Evolutionary conservation across 2,797 vertebrate genomes (phyloP).

Genomic region (Ptychobarbus kaznakovi): DNA sequence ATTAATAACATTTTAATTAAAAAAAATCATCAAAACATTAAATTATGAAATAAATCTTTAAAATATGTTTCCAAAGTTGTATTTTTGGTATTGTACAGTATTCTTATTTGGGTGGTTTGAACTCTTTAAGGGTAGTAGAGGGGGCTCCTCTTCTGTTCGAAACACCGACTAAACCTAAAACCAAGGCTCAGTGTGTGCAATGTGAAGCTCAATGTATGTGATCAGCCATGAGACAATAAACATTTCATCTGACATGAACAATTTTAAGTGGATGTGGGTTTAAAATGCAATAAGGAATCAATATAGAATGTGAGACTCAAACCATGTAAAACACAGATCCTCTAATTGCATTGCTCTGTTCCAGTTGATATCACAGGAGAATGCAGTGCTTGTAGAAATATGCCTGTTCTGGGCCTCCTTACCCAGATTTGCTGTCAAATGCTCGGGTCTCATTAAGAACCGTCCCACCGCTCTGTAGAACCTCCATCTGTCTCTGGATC

Average conservation of each 20-base stretch:
- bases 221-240: neutral
- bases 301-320: conserved; percentile 10
- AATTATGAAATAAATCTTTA: neutral
- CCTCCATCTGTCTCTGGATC: conserved; percentile 91
- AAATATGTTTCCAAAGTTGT: neutral
- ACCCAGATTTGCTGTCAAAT: conserved; percentile 94
- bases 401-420: conserved; percentile 43
- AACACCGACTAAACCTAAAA: conserved; percentile 9
- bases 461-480: conserved; percentile 85
- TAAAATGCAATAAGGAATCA: neutral
- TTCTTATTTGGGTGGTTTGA: neutral
- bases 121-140: neutral
- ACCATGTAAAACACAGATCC: neutral
- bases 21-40: neutral
- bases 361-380: conserved; percentile 27
- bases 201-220: neutral
- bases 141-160: neutral
- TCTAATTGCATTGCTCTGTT: conserved; percentile 10
- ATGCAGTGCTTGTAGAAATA: conserved; percentile 17
- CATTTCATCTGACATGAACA: neutral
- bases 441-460: conserved; percentile 94
- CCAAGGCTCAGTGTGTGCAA: neutral
- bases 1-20: neutral
- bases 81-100: neutral
- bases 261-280: conserved; percentile 12